Percentiles rank a stretch among this genome's conserved stretches.
phyloP scores from a whole-genome alignment of 2,797 vertebrate species.

The Hybognathus amarus region DNA sequence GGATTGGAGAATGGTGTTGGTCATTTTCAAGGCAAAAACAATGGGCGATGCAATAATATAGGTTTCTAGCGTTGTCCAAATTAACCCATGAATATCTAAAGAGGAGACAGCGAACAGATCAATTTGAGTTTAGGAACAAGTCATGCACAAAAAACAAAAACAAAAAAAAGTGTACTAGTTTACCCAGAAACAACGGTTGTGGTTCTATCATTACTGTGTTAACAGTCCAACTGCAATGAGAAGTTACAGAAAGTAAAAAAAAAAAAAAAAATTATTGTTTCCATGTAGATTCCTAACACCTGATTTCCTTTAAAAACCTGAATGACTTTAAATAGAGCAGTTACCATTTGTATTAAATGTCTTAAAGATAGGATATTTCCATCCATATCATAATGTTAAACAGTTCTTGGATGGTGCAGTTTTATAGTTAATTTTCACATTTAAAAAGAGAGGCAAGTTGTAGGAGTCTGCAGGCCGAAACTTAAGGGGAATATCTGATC shows the following conservation, averaged over 20 bases:
- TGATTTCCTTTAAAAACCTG: background rate
- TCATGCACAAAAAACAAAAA: constrained; percentile 9
- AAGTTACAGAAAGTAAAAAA: background rate
- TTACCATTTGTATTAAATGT: background rate
- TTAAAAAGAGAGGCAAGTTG: background rate
- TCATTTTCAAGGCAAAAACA: constrained; percentile 9
- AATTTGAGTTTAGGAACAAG: constrained; percentile 13
- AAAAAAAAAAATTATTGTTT: too few relatives aligned
- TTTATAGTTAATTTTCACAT: background rate
- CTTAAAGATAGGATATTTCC: background rate
- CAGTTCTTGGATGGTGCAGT: background rate
- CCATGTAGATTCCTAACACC: background rate
- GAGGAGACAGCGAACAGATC: background rate
- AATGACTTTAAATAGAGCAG: background rate
- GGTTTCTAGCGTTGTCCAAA: constrained; percentile 10
- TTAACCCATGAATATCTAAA: constrained; percentile 12
- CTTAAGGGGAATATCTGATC: background rate
- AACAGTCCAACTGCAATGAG: background rate
- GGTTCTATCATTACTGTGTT: background rate
- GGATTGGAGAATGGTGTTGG: constrained; percentile 2
- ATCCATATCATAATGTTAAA: background rate
- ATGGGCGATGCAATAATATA: constrained; percentile 29
- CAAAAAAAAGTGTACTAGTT: background rate
- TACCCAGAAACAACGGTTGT: background rate
- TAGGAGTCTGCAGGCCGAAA: background rate